Evolutionary conservation across 2,113 vertebrate species (phyloP).

Genomic region (Bolborhynchus lineola): DNA sequence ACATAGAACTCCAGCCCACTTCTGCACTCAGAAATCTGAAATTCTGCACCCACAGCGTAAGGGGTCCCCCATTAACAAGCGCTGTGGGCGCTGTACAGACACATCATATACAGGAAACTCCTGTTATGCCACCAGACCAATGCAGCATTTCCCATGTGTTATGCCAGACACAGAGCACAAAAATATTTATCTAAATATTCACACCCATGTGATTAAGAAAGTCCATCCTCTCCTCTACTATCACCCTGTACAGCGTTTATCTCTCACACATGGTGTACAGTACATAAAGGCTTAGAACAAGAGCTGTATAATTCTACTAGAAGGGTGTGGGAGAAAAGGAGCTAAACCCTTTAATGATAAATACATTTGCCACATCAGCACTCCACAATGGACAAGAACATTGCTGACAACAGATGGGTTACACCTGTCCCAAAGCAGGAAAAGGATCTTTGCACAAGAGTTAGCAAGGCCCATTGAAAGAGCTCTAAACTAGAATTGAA

Average conservation of each 20-base stretch:
- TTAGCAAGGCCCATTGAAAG: not conserved
- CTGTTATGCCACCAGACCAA: slow-evolving; percentile 28
- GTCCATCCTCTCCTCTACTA: not conserved
- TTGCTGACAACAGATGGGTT: not conserved
- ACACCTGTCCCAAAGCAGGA: not conserved
- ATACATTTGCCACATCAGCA: not conserved
- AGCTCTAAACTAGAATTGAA: not conserved
- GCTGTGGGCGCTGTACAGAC: not conserved
- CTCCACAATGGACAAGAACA: not conserved
- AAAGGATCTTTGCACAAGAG: not conserved
- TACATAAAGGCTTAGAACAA: not conserved
- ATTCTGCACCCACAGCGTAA: not conserved
- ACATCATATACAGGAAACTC: slow-evolving; percentile 12
- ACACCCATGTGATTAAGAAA: not conserved
- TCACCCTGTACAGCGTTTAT: not conserved
- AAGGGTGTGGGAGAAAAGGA: not conserved
- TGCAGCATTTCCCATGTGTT: not conserved
- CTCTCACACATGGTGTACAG: not conserved
- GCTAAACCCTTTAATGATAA: not conserved
- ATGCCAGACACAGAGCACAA: not conserved
- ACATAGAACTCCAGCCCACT: not conserved
- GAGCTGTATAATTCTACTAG: not conserved
- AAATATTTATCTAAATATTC: slow-evolving; percentile 23
- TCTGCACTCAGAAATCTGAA: not conserved
- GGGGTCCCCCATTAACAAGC: not conserved